Percentiles rank a stretch among this genome's conserved stretches.
phyloP scores from a whole-genome alignment of 2,797 vertebrate species.

The Pipistrellus pygmaeus region DNA sequence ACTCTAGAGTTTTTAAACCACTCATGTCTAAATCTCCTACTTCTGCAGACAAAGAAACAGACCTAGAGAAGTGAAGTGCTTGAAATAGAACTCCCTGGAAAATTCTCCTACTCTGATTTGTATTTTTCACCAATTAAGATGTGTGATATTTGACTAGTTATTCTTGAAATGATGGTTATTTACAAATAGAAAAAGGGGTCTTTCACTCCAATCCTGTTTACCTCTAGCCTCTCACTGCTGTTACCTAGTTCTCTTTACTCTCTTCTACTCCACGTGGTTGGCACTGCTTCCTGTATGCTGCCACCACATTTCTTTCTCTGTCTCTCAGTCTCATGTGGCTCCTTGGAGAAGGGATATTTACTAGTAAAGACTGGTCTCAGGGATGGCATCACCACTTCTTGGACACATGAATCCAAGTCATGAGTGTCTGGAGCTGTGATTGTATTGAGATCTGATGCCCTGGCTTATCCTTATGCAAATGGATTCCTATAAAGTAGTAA shows the following conservation, averaged over 20 bases:
- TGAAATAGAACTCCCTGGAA: constrained; percentile 15
- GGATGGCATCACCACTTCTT: neutral
- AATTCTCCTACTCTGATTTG: neutral
- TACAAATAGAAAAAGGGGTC: neutral
- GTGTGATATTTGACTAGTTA: neutral
- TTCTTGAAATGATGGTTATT: neutral
- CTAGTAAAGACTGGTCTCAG: neutral
- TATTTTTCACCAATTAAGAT: neutral
- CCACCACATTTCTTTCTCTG: neutral
- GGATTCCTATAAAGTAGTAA: neutral
- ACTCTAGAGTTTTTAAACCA: neutral
- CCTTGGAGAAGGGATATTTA: neutral
- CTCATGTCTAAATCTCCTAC: neutral
- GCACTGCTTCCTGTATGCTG: neutral
- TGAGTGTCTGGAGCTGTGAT: neutral
- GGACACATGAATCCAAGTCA: neutral
- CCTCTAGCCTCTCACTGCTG: neutral
- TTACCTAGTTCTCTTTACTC: neutral
- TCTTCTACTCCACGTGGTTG: rapidly evolving
- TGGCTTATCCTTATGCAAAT: neutral
- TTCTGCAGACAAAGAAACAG: constrained; percentile 20
- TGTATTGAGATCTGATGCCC: neutral
- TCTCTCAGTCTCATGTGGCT: neutral
- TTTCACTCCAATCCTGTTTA: neutral
- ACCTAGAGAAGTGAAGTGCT: neutral